These are phyloP conservation scores for Cydia fagiglandana DNA, from an alignment of 1,140 invertebrate species.

Conservation along the genomic window DNA sequence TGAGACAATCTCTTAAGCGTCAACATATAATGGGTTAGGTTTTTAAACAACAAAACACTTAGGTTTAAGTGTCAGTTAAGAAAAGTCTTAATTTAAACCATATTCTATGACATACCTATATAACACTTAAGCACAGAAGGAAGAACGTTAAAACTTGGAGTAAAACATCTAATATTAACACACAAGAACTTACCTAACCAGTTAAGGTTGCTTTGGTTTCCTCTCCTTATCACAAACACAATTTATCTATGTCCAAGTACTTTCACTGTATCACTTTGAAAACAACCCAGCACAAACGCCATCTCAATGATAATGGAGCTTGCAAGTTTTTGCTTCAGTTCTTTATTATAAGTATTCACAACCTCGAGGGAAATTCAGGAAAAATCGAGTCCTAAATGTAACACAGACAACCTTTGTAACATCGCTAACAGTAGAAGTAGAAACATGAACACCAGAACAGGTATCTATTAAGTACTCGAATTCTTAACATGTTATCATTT, in stretches of 20 bases:
- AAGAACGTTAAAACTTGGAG: background rate
- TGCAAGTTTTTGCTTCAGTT: conserved; percentile 57
- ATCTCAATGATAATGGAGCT: conserved; percentile 51
- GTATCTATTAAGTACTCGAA: conserved; percentile 45
- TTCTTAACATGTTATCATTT: conserved; percentile 45
- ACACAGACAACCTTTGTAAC: conserved; percentile 53
- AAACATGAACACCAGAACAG: conserved; percentile 51
- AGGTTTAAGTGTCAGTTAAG: background rate
- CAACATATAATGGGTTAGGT: background rate
- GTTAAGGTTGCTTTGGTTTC: conserved; percentile 4
- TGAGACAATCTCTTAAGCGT: background rate
- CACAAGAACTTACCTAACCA: conserved; percentile 18
- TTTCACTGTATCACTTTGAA: conserved; percentile 52
- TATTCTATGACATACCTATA: no score
- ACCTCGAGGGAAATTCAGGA: conserved; percentile 65
- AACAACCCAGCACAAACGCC: conserved; percentile 42
- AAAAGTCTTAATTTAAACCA: background rate
- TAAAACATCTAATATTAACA: background rate
- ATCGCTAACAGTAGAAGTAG: conserved; percentile 45
- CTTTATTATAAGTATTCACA: conserved; percentile 64
- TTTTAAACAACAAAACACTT: background rate
- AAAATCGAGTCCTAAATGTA: conserved; percentile 49
- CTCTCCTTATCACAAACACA: conserved; percentile 20
- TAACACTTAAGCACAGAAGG: background rate
- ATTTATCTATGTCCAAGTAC: conserved; percentile 39